Percentiles rank a stretch among this genome's conserved stretches.
phyloP scores from a whole-genome alignment of 2,113 vertebrate species.

The Oxyruncus cristatus region DNA sequence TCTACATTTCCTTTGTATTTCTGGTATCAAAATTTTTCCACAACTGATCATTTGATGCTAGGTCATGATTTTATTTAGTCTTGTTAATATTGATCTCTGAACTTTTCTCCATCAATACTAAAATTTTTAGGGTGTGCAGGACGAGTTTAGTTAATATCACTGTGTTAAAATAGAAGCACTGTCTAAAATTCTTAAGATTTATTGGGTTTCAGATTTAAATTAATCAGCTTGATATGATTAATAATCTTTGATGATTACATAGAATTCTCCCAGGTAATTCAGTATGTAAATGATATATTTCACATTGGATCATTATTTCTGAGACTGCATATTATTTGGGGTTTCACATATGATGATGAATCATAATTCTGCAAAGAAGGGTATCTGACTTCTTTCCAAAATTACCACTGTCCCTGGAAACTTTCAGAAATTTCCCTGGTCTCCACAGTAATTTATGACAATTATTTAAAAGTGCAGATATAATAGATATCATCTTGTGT shows the following conservation, averaged over 20 bases:
- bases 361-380: neutral
- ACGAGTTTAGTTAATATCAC: neutral
- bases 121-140: neutral
- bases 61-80: neutral
- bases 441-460: neutral
- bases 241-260: neutral
- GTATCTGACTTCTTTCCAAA: neutral
- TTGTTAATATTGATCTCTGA: neutral
- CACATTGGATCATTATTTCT: neutral
- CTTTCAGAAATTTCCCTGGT: neutral
- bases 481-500: neutral
- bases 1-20: neutral
- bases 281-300: neutral
- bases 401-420: neutral
- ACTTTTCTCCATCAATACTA: neutral
- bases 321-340: neutral
- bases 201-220: neutral
- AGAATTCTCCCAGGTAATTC: constrained; percentile 1
- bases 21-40: neutral
- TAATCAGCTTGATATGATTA: neutral
- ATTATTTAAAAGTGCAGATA: neutral
- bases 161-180: neutral
- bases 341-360: neutral
- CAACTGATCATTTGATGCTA: neutral
- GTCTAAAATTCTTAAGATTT: neutral